A percentile compares a stretch with the other conserved stretches of the same genome.
These are phyloP conservation scores for Petromus typicus DNA, from an alignment of 2,113 vertebrate genomes.

Conservation along the genomic window DNA sequence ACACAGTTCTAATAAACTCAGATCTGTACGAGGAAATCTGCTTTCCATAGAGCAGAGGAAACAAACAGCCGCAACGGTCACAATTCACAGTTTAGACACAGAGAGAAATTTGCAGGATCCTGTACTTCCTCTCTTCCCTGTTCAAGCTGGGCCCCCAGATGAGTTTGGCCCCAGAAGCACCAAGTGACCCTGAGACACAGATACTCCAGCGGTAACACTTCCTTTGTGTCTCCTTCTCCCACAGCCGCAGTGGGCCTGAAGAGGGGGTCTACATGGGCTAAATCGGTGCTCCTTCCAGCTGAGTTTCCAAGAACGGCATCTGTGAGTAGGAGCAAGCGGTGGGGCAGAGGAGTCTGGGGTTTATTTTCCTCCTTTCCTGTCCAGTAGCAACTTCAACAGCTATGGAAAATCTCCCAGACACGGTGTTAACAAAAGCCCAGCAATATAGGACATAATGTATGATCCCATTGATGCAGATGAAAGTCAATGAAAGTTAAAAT, in stretches of 20 bases:
- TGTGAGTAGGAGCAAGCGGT: rapidly evolving
- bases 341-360: background rate
- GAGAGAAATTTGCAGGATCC: background rate
- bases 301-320: background rate
- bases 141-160: background rate
- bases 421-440: background rate
- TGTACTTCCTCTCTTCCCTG: background rate
- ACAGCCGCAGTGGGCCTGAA: background rate
- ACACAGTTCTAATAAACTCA: conserved; percentile 45
- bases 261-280: background rate
- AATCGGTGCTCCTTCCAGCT: background rate
- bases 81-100: rapidly evolving
- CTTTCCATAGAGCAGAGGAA: background rate
- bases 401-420: background rate
- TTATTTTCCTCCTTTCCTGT: background rate
- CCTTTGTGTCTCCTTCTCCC: background rate
- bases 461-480: background rate
- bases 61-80: background rate
- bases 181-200: background rate
- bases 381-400: background rate
- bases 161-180: background rate
- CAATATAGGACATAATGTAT: background rate
- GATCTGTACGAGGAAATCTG: conserved; percentile 20
- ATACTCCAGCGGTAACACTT: background rate
- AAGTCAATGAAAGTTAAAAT: background rate